Base-by-base conservation (phyloP, 2,888 invertebrate genomes). In the Cyaniris semiargus region DNA sequence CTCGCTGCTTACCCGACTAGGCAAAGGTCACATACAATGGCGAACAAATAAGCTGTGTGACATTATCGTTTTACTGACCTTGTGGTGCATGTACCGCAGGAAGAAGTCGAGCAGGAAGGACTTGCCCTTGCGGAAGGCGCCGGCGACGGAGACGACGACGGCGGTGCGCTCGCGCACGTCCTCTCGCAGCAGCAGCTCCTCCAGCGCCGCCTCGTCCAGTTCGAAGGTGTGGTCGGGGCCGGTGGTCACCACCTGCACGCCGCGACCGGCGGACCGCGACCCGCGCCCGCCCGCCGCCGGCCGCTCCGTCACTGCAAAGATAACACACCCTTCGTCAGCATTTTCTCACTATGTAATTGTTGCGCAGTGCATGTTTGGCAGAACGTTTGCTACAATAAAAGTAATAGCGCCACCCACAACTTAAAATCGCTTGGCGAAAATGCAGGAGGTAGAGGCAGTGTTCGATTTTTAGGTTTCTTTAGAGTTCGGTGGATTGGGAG, bases 101-200 rank as follows among this genome's bases (percentile, higher is more conserved):
- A 99, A 99, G 94, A 99, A 99, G 92, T 99, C 99, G 44, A 99
- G 95, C 79, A 99, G 95, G 90, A 99, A 99, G 77, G 99, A 99
- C 94, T 99, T 99, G 82, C 99, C 99, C 93, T 99, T 99, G 56
- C 99, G 95, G 91, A 99, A 99, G 76, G 99, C 99, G 76, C 99
- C 99, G 13, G 99, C 99, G 60, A 99, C 99, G 3, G 99, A 99
- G 7, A 99, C 96, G 60, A 99, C 97, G 77, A 98, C 97, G 31
- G 98, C 97, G 86, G 96, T 96, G 79, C 97, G 95, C 88, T 98
- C 97, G 86, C 96, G 96, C 78, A 98, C 92, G 82, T 97, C 96
- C 81, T 97, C 96, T 77, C 95, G 95, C 82, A 97, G 94, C 10
- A 98, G 95, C 81, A 98, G 95, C 84, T 95, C 94, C 76, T 95